Evolutionary conservation across 1,140 invertebrate species (phyloP).

Genomic region (Magallana angulata): DNA sequence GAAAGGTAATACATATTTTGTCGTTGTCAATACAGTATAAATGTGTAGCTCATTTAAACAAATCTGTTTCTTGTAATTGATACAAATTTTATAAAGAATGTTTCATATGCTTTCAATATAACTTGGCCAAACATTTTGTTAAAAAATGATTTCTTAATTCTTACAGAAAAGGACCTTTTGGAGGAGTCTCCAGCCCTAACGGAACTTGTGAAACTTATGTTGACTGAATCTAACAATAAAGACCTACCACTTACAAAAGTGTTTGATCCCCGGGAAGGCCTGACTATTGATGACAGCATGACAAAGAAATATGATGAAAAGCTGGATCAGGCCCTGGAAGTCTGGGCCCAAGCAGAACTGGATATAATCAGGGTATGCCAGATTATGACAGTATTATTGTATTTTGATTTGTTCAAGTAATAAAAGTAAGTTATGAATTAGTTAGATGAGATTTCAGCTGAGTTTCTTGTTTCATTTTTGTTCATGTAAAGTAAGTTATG

Average conservation of each 20-base stretch:
- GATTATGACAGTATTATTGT: background rate
- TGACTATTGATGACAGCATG: conserved; percentile 4
- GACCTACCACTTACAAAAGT: conserved; percentile 28
- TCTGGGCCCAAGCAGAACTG: conserved; percentile 57
- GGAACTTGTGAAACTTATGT: background rate
- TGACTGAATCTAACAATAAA: background rate
- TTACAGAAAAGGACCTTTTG: background rate
- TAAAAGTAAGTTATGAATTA: too few relatives aligned
- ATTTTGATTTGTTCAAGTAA: too few relatives aligned
- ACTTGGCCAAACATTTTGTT: too few relatives aligned
- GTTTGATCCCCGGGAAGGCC: conserved; percentile 18
- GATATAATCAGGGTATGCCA: conserved; percentile 12
- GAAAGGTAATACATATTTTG: background rate
- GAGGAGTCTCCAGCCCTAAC: background rate
- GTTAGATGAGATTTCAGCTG: too few relatives aligned
- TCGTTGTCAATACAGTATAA: too few relatives aligned
- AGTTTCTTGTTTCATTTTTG: too few relatives aligned
- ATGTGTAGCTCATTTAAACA: too few relatives aligned
- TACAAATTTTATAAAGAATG: too few relatives aligned
- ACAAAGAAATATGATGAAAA: conserved; percentile 21
- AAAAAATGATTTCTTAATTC: background rate
- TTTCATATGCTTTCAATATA: too few relatives aligned
- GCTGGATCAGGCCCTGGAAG: conserved; percentile 58
- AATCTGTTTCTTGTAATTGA: too few relatives aligned
- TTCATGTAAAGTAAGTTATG: too few relatives aligned